Evolutionary conservation across 2,797 vertebrate species (phyloP).

Genomic region (Catharus ustulatus): DNA sequence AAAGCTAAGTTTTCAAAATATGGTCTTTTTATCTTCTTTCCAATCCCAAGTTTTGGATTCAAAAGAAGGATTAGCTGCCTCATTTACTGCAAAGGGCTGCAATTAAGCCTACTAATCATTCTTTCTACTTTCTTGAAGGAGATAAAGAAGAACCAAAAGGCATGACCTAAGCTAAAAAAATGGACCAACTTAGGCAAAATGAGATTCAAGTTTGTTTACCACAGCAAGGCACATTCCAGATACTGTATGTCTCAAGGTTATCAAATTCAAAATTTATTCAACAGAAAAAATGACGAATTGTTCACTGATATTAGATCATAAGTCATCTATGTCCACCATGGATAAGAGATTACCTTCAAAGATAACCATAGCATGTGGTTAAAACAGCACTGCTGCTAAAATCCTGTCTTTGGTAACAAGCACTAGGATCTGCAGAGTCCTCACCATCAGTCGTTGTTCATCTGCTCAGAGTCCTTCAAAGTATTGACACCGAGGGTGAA

Average conservation of each 20-base stretch:
- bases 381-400: not conserved
- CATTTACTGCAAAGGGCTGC: not conserved
- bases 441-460: not conserved
- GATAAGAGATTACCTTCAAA: not conserved
- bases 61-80: not conserved
- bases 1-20: constrained; percentile 20
- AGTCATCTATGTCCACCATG: not conserved
- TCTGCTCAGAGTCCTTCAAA: not conserved
- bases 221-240: not conserved
- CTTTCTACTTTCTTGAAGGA: not conserved
- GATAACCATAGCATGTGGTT: not conserved
- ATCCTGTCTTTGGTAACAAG: not conserved
- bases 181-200: not conserved
- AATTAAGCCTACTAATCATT: not conserved
- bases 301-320: not conserved
- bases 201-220: not conserved
- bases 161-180: not conserved
- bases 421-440: not conserved
- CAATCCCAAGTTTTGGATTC: not conserved
- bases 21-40: not conserved
- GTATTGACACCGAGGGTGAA: not conserved
- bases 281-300: not conserved
- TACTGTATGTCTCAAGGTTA: not conserved
- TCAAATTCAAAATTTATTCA: not conserved
- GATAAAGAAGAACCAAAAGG: not conserved